Conservation (phyloP, 2,888 invertebrate species). For the Rhingia campestris region DNA sequence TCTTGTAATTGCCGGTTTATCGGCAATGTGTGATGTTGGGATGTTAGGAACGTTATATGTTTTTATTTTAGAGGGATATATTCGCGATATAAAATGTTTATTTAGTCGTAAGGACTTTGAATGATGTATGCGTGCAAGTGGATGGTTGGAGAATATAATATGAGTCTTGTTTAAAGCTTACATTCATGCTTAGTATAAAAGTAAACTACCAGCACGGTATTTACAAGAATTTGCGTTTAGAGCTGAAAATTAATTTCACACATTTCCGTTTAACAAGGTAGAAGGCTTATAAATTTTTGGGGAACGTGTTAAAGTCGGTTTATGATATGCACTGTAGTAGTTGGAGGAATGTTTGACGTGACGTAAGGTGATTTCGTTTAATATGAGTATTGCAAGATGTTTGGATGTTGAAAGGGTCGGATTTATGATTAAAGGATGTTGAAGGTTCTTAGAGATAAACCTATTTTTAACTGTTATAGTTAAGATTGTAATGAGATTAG, state of each 20-base stretch:
- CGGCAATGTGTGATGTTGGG: conserved; percentile 9
- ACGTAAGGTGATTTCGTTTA: too few species aligned
- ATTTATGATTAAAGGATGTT: too few species aligned
- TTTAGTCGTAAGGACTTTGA: conserved; percentile 48
- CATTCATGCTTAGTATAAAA: conserved; percentile 40
- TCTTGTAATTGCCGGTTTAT: conserved; percentile 46
- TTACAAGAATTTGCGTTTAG: conserved; percentile 15
- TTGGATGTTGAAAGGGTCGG: too few species aligned
- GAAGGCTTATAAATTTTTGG: not conserved
- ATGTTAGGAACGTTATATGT: not conserved
- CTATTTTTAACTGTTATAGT: too few species aligned
- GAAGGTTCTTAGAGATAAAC: too few species aligned
- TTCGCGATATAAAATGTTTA: conserved; percentile 40
- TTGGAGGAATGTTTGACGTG: too few species aligned
- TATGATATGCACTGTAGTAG: too few species aligned
- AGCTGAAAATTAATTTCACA: conserved; percentile 19
- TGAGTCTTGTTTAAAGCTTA: conserved; percentile 53
- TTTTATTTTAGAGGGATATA: not conserved
- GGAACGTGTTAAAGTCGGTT: not conserved
- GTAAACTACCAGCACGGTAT: conserved; percentile 23
- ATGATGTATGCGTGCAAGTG: conserved; percentile 8
- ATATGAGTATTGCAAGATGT: too few species aligned
- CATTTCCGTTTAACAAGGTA: conserved; percentile 10
- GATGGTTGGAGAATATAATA: conserved; percentile 17
- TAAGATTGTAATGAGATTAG: too few species aligned